Percentiles rank a stretch among this genome's conserved stretches.
Conservation (phyloP, 2,888 invertebrate species). For the Lithophane semibrunnea region DNA sequence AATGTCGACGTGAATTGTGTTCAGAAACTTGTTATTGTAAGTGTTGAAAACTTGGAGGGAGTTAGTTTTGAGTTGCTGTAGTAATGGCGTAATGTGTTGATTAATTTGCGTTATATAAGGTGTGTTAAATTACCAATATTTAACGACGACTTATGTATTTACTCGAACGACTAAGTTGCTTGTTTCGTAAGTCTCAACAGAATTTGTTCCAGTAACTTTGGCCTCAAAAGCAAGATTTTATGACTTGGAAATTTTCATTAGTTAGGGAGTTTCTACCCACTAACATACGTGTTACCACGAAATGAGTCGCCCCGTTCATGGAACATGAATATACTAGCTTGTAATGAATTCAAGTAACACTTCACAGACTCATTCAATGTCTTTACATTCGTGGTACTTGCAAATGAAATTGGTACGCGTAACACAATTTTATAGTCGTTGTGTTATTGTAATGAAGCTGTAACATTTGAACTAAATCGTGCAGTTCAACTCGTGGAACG, state of each 20-base stretch:
- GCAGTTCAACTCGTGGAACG: slow-evolving; percentile 31
- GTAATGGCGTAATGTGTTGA: background rate
- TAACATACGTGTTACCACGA: background rate
- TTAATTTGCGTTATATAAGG: background rate
- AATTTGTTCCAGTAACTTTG: background rate
- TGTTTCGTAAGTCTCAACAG: background rate
- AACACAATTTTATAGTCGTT: slow-evolving; percentile 49
- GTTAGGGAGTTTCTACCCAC: background rate
- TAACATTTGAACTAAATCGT: slow-evolving; percentile 50
- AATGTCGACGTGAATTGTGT: slow-evolving; percentile 42
- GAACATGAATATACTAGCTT: slow-evolving; percentile 15
- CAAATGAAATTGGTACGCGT: slow-evolving; percentile 49
- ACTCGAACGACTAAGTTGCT: background rate
- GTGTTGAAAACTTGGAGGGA: slow-evolving; percentile 12
- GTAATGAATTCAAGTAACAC: slow-evolving; percentile 42
- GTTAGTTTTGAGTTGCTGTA: background rate
- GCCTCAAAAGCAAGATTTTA: background rate
- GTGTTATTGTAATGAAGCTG: slow-evolving; percentile 39
- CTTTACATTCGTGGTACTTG: slow-evolving; percentile 41
- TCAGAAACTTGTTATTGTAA: slow-evolving; percentile 33
- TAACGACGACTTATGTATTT: background rate
- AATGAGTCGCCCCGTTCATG: background rate
- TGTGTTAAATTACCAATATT: background rate
- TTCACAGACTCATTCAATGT: slow-evolving; percentile 49
- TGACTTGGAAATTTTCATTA: background rate